These are phyloP conservation scores for Odobenus rosmarus DNA, from an alignment of 2,113 vertebrate genomes.

Conservation along the genomic window DNA sequence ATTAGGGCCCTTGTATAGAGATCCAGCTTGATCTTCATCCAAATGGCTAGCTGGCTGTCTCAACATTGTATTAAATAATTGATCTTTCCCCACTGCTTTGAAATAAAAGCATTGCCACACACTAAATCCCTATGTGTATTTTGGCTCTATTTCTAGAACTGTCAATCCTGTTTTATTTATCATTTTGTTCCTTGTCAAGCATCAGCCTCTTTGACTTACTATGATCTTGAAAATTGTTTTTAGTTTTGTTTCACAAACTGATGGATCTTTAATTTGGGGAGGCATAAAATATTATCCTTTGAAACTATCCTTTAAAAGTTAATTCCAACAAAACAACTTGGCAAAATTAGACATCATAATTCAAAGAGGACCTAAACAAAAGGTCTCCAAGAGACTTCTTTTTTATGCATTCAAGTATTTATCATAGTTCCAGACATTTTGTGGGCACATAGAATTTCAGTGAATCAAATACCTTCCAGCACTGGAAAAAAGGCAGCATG, in stretches of 20 bases:
- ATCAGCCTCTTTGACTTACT: not conserved
- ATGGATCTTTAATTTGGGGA: constrained; percentile 14
- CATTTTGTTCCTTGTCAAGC: constrained; percentile 50
- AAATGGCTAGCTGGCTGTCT: constrained; percentile 1
- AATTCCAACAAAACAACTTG: constrained; percentile 49
- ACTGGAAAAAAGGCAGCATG: not conserved
- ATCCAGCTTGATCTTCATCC: not conserved
- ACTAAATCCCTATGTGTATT: constrained; percentile 46
- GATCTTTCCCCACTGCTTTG: constrained; percentile 28
- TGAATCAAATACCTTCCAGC: constrained; percentile 37
- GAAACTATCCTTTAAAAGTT: constrained; percentile 40
- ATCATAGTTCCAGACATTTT: not conserved
- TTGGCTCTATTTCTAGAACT: constrained; percentile 59
- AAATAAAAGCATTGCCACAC: constrained; percentile 44
- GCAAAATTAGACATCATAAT: constrained; percentile 56
- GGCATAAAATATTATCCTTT: not conserved
- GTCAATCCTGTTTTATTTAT: constrained; percentile 45
- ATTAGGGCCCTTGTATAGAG: not conserved
- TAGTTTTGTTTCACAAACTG: constrained; percentile 27
- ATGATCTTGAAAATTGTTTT: constrained; percentile 30
- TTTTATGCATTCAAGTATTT: constrained; percentile 45
- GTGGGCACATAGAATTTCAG: constrained; percentile 37
- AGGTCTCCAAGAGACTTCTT: constrained; percentile 42
- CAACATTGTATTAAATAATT: constrained; percentile 67
- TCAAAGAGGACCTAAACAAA: constrained; percentile 19